Evolutionary conservation across 2,113 vertebrate genomes (phyloP).

Genomic region (Fulica atra): DNA sequence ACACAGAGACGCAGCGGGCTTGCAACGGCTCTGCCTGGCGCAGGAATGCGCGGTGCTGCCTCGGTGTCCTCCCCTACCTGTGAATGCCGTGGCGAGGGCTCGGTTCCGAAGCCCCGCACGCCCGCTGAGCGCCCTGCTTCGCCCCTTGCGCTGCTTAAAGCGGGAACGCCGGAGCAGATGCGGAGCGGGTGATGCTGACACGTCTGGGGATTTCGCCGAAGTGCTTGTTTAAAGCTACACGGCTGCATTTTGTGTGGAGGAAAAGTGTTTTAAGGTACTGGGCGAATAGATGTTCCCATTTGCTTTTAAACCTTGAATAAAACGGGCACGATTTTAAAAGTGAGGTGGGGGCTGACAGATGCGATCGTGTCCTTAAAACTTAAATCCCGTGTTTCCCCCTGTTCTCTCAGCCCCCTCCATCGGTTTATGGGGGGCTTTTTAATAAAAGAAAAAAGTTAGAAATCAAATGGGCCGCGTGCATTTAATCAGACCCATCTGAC

Average conservation of each 20-base stretch:
- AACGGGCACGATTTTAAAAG: neutral
- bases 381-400: neutral
- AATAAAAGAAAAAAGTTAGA: neutral
- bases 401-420: neutral
- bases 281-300: neutral
- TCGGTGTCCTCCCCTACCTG: too few species aligned
- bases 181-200: neutral
- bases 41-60: too few species aligned
- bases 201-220: neutral
- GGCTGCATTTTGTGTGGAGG: neutral
- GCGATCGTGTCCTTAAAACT: neutral
- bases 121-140: fast-evolving
- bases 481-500: neutral
- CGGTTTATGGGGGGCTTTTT: fast-evolving
- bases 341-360: fast-evolving
- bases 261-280: neutral
- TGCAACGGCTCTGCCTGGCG: fast-evolving
- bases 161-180: neutral
- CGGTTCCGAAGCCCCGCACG: fast-evolving
- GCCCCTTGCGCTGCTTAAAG: neutral
- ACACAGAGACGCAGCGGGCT: too few species aligned
- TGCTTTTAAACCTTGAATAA: neutral
- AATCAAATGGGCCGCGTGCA: neutral
- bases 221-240: neutral
- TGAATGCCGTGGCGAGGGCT: fast-evolving